These are phyloP conservation scores for Microchrysa polita DNA, from an alignment of 2,888 invertebrate species.

Conservation along the genomic window DNA sequence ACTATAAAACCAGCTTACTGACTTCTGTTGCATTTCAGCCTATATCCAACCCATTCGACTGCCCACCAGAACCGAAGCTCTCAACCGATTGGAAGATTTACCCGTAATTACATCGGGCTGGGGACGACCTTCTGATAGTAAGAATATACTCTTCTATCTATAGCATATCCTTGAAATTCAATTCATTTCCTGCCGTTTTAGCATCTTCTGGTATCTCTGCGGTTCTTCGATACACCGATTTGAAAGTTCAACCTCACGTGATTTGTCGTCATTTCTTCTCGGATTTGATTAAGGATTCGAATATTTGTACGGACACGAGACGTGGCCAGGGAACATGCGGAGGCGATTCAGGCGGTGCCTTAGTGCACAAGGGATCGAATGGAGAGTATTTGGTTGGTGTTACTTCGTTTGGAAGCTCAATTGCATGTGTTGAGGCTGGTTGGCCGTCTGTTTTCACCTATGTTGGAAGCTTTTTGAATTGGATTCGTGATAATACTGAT, in stretches of 20 bases:
- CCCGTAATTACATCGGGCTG: constrained; percentile 6
- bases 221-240: background rate
- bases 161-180: background rate
- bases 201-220: background rate
- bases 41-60: constrained; percentile 29
- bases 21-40: background rate
- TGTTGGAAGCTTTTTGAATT: constrained; percentile 54
- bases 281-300: constrained; percentile 1
- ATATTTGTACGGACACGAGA: constrained; percentile 62
- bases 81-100: background rate
- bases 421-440: constrained; percentile 54
- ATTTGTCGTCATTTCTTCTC: constrained; percentile 27
- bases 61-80: constrained; percentile 22
- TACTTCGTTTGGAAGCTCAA: constrained; percentile 46
- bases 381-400: constrained; percentile 15
- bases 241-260: background rate
- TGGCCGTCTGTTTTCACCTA: constrained; percentile 55
- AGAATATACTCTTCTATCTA: background rate
- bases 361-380: constrained; percentile 49
- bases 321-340: constrained; percentile 60
- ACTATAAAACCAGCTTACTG: background rate
- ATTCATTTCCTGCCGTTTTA: background rate
- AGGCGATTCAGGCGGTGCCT: constrained; percentile 59
- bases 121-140: constrained; percentile 20
- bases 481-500: constrained; percentile 55